Evolutionary conservation across 2,888 invertebrate genomes (phyloP), one percentile per base, ranked within the genome.

Genomic region (Brassicogethes aeneus): DNA sequence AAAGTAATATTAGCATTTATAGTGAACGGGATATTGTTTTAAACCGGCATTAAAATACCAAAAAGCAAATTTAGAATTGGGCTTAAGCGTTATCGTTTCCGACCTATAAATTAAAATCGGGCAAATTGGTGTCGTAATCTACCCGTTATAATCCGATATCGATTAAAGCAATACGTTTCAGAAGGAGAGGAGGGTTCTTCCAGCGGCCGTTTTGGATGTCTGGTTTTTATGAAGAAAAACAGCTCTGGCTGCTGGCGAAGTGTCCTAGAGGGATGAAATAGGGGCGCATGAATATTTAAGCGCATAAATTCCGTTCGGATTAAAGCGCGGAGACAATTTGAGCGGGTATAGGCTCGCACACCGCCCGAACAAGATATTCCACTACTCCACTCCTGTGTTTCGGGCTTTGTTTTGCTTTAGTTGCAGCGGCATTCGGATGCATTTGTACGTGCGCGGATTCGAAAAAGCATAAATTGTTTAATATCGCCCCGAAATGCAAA

Each of bases 221-320:
- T 23, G 5, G 5, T 23, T 23, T 23, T 23, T 23, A 23, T 23
- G 23, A 7, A 5, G 23, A 10, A 10, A 23, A 23, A 10, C 5
- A 23, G 23, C 23, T 7, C 5, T 23, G 23, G 23, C 23, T 7
- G 5, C 23, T 5, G 23, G 10, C 5, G 8, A 7, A 13, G 12
- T 32, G 32, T 10, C 7, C 5, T 32, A 32, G 32, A 10, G 32
- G 8, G 12, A 5, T 23, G 23, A 10, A 10, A 12, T 32, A 32
- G 12, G 32, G 8, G 10, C 32, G 32, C 32, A 32, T 32, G 32
- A 32, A 32, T 32, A 32, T 32, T 32, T 32, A 32, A 32, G 14
- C 32, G 14, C 32, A 32, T 32, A 32, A 32, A 32, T 32, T 32
- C 14, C 3, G 12, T 12, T 7, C 32, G 32, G 32, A 32, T 32